Evolutionary conservation across 1,140 invertebrate species (phyloP).

Genomic region (Ceratina australensis): DNA sequence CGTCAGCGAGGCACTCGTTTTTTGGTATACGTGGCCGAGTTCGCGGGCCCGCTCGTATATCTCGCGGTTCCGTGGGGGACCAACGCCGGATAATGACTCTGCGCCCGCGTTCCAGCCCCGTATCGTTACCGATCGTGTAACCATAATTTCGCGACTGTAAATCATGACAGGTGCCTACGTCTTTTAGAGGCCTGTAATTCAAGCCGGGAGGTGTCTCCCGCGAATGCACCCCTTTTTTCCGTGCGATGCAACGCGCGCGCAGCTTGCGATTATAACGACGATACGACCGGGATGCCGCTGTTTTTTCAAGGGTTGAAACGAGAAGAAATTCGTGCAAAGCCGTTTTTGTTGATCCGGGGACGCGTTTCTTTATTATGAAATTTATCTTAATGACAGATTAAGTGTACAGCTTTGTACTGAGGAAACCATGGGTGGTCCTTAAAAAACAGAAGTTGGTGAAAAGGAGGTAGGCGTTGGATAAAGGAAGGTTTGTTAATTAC

Average conservation of each 20-base stretch:
- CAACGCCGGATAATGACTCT: constrained; percentile 49
- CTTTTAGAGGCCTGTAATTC: constrained; percentile 61
- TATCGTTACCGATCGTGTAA: constrained; percentile 62
- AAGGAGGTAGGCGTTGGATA: not conserved
- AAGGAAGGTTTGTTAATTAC: not conserved
- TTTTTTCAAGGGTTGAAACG: not conserved
- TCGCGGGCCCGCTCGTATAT: constrained; percentile 57
- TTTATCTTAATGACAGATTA: not conserved
- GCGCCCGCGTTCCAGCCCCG: constrained; percentile 39
- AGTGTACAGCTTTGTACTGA: not conserved
- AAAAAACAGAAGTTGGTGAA: not conserved
- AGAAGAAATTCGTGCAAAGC: not conserved
- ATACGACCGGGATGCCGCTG: not conserved
- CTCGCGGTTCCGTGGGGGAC: constrained; percentile 56
- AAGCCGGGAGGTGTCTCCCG: constrained; percentile 47
- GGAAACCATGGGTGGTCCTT: not conserved
- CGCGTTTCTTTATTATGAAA: not conserved
- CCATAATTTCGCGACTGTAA: constrained; percentile 64
- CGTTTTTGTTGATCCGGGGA: not conserved
- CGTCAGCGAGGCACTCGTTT: constrained; percentile 23
- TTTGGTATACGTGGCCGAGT: constrained; percentile 42
- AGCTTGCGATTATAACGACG: not conserved
- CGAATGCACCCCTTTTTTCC: constrained; percentile 7
- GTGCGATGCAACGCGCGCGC: not conserved
- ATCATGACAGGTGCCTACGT: constrained; percentile 64